A percentile compares a stretch with the other conserved stretches of the same genome.
These are phyloP conservation scores for Neolamprologus kungweensis DNA, from an alignment of 2,113 vertebrate genomes.

Conservation along the genomic window DNA sequence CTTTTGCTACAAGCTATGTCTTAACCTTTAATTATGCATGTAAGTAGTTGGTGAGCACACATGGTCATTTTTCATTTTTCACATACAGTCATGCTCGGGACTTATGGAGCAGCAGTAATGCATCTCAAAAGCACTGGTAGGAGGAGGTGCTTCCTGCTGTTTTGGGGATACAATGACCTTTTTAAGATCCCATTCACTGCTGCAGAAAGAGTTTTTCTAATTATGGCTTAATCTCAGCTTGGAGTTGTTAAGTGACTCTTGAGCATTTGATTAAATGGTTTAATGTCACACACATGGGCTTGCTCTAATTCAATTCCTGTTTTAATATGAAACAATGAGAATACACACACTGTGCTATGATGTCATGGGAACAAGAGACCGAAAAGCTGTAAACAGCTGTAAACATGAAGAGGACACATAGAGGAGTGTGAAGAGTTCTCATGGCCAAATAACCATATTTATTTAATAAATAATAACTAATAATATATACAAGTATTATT, in stretches of 20 bases:
- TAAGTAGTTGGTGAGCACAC: background rate
- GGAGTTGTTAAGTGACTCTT: constrained; percentile 19
- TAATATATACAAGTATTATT: background rate
- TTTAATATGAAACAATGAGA: constrained; percentile 40
- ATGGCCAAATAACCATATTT: background rate
- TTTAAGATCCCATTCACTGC: background rate
- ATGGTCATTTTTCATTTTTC: background rate
- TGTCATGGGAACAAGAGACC: constrained; percentile 7
- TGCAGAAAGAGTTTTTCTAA: background rate
- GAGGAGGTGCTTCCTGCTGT: background rate
- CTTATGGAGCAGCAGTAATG: background rate
- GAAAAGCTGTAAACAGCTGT: constrained; percentile 1
- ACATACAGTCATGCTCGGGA: background rate
- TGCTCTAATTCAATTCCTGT: constrained; percentile 25
- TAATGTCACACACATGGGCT: background rate
- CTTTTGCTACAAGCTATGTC: background rate
- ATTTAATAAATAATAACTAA: background rate
- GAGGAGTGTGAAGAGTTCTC: background rate
- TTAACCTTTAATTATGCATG: constrained; percentile 1
- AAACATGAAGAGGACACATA: background rate
- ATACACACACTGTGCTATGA: constrained; percentile 29
- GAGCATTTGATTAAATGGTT: constrained; percentile 16
- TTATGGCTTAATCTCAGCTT: constrained; percentile 3
- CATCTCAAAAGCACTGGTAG: background rate
- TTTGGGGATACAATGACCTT: constrained; percentile 5